These are phyloP conservation scores for Chionis minor DNA, from an alignment of 2,113 vertebrate genomes.

Conservation along the genomic window DNA sequence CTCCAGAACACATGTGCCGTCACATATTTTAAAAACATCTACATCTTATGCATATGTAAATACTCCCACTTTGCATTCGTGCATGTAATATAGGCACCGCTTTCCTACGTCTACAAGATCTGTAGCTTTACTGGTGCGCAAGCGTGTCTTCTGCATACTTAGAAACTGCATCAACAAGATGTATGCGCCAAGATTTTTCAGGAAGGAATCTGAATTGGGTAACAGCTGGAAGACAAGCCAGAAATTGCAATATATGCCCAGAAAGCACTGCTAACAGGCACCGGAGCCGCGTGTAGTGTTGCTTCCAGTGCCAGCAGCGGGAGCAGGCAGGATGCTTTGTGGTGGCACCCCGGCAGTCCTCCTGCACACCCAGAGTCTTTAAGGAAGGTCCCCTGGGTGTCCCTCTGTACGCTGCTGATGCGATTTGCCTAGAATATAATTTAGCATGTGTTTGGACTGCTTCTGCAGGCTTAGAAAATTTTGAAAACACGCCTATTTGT, in stretches of 20 bases:
- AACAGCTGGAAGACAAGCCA: neutral
- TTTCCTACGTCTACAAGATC: neutral
- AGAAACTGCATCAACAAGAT: neutral
- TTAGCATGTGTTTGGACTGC: neutral
- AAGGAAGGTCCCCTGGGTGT: neutral
- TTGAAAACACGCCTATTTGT: neutral
- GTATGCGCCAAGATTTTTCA: neutral
- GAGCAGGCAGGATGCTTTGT: neutral
- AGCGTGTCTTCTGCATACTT: neutral
- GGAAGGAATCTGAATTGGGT: neutral
- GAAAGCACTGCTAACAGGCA: accelerated
- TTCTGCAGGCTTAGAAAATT: neutral
- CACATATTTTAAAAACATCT: neutral
- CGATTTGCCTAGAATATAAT: neutral
- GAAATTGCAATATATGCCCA: neutral
- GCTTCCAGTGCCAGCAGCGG: neutral
- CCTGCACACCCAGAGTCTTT: neutral
- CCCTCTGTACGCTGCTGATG: neutral
- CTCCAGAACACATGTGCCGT: neutral
- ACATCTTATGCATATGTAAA: neutral
- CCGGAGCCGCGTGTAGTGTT: neutral
- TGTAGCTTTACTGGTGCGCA: neutral
- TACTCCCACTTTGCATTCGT: neutral
- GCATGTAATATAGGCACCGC: neutral
- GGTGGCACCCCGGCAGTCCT: neutral